Percentiles rank a stretch among this genome's conserved stretches.
Evolutionary conservation across 1,140 invertebrate genomes (phyloP).

Genomic region (Papilio polytes): DNA sequence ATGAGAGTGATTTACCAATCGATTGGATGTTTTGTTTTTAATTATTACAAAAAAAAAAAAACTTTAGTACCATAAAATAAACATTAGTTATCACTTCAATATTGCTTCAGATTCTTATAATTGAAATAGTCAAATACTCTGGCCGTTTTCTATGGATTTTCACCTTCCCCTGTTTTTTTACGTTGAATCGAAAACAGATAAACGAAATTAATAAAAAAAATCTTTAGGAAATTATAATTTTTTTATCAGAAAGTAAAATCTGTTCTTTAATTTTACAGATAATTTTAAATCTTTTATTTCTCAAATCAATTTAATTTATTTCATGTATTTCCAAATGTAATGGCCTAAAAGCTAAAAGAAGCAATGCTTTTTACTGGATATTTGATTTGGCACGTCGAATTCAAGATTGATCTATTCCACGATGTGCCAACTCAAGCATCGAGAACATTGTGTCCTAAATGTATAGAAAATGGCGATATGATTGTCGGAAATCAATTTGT

Average conservation of each 20-base stretch:
- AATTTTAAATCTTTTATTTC: background rate
- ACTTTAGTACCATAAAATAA: too few species aligned
- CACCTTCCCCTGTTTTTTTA: too few species aligned
- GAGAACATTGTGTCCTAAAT: background rate
- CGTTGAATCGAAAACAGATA: too few species aligned
- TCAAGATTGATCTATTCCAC: background rate
- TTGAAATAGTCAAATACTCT: too few species aligned
- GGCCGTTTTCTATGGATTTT: too few species aligned
- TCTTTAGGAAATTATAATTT: too few species aligned
- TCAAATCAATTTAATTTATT: background rate
- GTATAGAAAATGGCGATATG: constrained; percentile 1
- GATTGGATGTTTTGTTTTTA: constrained; percentile 19
- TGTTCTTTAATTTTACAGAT: too few species aligned
- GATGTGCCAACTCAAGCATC: background rate
- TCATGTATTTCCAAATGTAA: background rate
- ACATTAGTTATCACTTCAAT: too few species aligned
- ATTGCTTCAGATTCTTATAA: too few species aligned
- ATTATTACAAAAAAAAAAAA: background rate
- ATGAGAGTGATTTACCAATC: constrained; percentile 7
- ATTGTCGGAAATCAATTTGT: background rate
- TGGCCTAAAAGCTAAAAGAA: background rate
- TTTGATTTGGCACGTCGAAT: background rate
- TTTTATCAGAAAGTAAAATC: too few species aligned
- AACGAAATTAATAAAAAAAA: too few species aligned
- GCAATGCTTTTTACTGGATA: background rate